These are phyloP conservation scores for Rhynchonycteris naso DNA, from an alignment of 2,797 vertebrate genomes.

Conservation along the genomic window DNA sequence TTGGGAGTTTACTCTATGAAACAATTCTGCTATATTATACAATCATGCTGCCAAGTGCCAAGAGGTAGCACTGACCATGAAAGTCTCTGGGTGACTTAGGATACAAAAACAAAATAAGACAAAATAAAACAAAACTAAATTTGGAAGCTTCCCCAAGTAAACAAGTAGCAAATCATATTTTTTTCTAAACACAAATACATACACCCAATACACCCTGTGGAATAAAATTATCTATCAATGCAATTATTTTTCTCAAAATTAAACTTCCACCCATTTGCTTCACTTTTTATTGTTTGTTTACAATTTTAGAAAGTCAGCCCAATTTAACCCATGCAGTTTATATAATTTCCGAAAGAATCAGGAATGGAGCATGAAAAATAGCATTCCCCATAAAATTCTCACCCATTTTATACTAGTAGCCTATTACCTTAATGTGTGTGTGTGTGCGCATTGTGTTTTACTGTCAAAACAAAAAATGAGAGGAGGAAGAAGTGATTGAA, in stretches of 20 bases:
- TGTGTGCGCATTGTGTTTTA: not conserved
- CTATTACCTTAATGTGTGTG: not conserved
- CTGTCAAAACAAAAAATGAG: not conserved
- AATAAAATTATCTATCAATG: not conserved
- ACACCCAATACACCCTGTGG: not conserved
- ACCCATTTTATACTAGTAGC: not conserved
- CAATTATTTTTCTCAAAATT: not conserved
- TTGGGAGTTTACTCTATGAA: not conserved
- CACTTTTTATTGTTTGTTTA: not conserved
- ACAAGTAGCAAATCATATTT: not conserved
- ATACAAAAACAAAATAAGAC: not conserved
- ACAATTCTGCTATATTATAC: not conserved
- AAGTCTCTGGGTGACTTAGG: not conserved
- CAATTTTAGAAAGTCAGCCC: not conserved
- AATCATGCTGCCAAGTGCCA: not conserved
- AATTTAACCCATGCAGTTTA: not conserved
- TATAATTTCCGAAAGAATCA: not conserved
- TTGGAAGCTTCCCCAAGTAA: not conserved
- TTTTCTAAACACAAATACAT: not conserved
- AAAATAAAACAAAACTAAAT: not conserved
- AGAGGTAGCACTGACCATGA: not conserved
- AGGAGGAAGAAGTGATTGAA: not conserved
- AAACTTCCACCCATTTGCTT: not conserved
- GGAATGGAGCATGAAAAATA: not conserved
- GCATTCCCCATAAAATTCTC: not conserved